Evolutionary conservation across 2,797 vertebrate species (phyloP).

Genomic region (Girardinus metallicus): DNA sequence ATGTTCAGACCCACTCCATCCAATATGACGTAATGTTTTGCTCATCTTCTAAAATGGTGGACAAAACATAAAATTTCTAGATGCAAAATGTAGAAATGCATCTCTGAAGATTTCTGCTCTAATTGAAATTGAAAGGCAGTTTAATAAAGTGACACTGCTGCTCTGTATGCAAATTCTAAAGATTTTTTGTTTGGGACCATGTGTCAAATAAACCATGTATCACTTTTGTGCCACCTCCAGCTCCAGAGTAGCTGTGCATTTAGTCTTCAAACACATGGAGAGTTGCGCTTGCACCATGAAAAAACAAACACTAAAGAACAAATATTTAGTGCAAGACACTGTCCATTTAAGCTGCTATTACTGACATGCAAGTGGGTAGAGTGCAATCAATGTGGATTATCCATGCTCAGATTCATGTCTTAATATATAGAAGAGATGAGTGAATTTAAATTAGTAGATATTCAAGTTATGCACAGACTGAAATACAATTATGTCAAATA

Average conservation of each 20-base stretch:
- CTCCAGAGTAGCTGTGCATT: background rate
- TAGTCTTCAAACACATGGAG: background rate
- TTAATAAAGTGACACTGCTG: background rate
- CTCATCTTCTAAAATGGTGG: background rate
- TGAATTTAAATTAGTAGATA: background rate
- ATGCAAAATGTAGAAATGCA: background rate
- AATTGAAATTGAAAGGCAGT: background rate
- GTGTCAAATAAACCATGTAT: background rate
- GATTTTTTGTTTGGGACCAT: background rate
- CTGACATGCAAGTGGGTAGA: background rate
- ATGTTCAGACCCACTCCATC: background rate
- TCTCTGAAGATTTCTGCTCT: background rate
- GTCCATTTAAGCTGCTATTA: background rate
- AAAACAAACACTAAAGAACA: background rate
- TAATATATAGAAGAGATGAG: background rate
- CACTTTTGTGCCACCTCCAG: background rate
- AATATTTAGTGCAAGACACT: background rate
- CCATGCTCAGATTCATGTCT: background rate
- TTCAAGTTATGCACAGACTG: background rate
- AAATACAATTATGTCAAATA: background rate
- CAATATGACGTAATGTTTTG: background rate
- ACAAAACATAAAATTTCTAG: background rate
- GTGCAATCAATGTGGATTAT: background rate
- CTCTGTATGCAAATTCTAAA: background rate
- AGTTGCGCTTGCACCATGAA: background rate